Percentiles rank a stretch among this genome's conserved stretches.
These are phyloP conservation scores for Amphipoea oculea DNA, from an alignment of 2,888 invertebrate species.

Conservation along the genomic window DNA sequence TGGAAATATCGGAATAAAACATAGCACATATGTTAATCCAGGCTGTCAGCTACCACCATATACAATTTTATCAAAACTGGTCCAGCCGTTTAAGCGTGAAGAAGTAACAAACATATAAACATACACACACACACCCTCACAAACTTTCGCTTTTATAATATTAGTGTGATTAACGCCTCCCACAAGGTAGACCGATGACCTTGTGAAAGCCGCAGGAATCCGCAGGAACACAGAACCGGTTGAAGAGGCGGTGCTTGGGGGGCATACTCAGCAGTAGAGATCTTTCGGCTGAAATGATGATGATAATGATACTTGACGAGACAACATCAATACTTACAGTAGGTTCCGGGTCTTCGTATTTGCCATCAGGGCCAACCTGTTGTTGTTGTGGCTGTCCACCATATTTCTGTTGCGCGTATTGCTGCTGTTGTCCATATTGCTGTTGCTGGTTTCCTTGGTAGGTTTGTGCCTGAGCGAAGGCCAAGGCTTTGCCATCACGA, in stretches of 20 bases:
- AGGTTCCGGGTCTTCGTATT: conserved; percentile 80
- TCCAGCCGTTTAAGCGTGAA: too few relatives aligned
- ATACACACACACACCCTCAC: too few relatives aligned
- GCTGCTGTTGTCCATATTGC: conserved; percentile 28
- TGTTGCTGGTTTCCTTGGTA: conserved; percentile 49
- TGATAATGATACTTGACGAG: neutral
- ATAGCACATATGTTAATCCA: too few relatives aligned
- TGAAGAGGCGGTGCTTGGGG: neutral
- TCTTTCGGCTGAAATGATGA: neutral
- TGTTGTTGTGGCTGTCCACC: conserved; percentile 47
- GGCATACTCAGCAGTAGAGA: too few relatives aligned
- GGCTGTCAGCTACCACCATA: too few relatives aligned
- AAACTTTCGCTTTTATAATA: too few relatives aligned
- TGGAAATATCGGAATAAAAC: too few relatives aligned
- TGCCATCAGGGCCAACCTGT: conserved; percentile 41
- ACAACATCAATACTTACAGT: conserved; percentile 77
- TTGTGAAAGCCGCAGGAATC: neutral
- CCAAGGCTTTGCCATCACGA: conserved; percentile 73
- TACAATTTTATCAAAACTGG: too few relatives aligned
- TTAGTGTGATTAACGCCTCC: too few relatives aligned
- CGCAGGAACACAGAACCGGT: neutral
- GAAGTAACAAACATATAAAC: too few relatives aligned
- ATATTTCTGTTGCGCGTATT: conserved; percentile 59
- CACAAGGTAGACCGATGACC: neutral
- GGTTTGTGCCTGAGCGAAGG: conserved; percentile 60